These are phyloP conservation scores for Tretioscincus oriximinensis DNA, from an alignment of 2,113 vertebrate species.

Conservation along the genomic window DNA sequence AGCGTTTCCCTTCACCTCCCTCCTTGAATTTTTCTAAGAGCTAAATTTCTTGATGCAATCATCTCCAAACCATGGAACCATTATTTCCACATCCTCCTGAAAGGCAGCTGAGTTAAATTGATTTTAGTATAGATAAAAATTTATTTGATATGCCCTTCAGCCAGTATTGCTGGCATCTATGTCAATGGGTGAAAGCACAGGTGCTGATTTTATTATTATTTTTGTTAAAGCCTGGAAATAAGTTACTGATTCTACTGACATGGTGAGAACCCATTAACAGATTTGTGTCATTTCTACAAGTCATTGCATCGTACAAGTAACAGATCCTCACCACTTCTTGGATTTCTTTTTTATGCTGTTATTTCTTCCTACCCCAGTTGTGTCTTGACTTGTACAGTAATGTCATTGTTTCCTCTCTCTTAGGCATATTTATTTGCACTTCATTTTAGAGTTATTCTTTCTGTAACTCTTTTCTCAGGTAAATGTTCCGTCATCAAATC, in stretches of 20 bases:
- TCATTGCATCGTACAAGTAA: too few species aligned
- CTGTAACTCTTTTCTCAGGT: too few species aligned
- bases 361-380: not conserved
- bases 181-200: not conserved
- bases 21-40: not conserved
- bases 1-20: not conserved
- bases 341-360: not conserved
- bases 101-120: not conserved
- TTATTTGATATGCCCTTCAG: not conserved
- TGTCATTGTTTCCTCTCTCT: not conserved
- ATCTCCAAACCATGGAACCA: not conserved
- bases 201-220: not conserved
- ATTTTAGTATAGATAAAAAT: not conserved
- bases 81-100: not conserved
- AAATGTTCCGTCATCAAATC: too few species aligned
- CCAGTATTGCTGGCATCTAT: not conserved
- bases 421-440: not conserved
- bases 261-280: not conserved
- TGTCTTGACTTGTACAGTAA: not conserved
- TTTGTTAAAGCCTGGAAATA: not conserved
- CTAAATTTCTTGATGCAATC: not conserved
- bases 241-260: not conserved
- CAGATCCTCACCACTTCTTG: not conserved
- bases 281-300: not conserved
- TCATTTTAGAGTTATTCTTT: too few species aligned